Evolutionary conservation across 2,797 vertebrate species (phyloP), one percentile per base, ranked within the genome.

Genomic region (Hydrolagus colliei): DNA sequence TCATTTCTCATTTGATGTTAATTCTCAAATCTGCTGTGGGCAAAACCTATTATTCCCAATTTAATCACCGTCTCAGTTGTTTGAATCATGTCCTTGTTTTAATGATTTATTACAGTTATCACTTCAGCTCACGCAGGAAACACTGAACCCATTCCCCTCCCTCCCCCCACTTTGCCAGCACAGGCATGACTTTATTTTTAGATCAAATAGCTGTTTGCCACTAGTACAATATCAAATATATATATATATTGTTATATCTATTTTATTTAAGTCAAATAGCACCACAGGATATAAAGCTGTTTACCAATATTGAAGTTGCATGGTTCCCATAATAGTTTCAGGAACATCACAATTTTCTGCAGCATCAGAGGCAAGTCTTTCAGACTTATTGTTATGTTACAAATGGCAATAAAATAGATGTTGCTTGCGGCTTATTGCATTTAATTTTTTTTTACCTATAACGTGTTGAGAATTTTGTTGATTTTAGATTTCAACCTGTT

Each of bases 201-300:
- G 63, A 84, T 84, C 79, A 84, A 84, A 41, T 84, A 27, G 65
- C 41, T 84, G 79, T 11, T 52, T 52, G 2, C 9, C 16, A 52
- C 16, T 20, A 20, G 20, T 71, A 84, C 68, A 84, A 11, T 6
- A 9, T n/a, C 62, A 61, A 4, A 41, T 9, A 71, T 67, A 68
- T 9, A 32, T 82, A 67, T 27, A 9, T 18, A 52, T 52, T 20
- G 20, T 10, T 32, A 27, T 65, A 80, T 27, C 27, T n/a, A 32
- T 65, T 16, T 0, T 20, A 82, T 82, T 82, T 82, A 67, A 62
- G 20, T 82, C 65, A 67, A 68, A 18, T 41, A 67, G 14, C 20
- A 67, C 11, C 63, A 35, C 22, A 68, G 2, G 27, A 59, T 52
- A 59, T 52, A 22, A 74, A 74, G 27, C 65, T 84, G 32, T 71